Conservation (phyloP, 2,888 invertebrate species). For the Oeneis ivallda region DNA sequence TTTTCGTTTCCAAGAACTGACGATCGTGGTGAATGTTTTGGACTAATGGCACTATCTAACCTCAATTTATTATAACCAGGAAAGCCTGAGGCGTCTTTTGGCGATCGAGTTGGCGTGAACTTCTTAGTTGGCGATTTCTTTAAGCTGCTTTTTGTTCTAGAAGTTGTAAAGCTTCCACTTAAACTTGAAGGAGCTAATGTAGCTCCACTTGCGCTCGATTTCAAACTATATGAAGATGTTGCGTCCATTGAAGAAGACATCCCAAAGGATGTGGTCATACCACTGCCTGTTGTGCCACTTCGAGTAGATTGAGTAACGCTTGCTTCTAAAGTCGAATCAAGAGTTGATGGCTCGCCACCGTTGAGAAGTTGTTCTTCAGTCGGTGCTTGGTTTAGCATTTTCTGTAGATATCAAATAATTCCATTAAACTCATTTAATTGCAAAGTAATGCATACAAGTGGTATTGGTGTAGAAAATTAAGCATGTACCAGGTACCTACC, state of each 20-base stretch:
- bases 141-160: constrained; percentile 71
- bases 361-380: constrained; percentile 67
- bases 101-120: constrained; percentile 61
- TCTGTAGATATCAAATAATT: constrained; percentile 49
- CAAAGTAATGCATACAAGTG: background rate
- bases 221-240: constrained; percentile 70
- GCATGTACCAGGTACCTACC: constrained; percentile 74
- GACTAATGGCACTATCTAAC: constrained; percentile 75
- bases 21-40: constrained; percentile 71
- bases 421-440: background rate
- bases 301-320: constrained; percentile 67
- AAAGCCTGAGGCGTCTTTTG: constrained; percentile 62
- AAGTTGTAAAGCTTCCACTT: constrained; percentile 68
- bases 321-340: constrained; percentile 58
- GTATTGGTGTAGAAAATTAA: background rate
- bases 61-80: constrained; percentile 76
- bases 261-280: constrained; percentile 64
- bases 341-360: constrained; percentile 57
- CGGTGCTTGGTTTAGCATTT: constrained; percentile 75
- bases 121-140: constrained; percentile 72
- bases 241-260: constrained; percentile 71
- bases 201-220: constrained; percentile 65
- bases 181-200: constrained; percentile 71
- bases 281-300: constrained; percentile 56
- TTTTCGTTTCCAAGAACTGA: constrained; percentile 60